Evolutionary conservation across 64 coral and sea anemone genomes (phyloP).

Genomic region (Porites australiensis): DNA sequence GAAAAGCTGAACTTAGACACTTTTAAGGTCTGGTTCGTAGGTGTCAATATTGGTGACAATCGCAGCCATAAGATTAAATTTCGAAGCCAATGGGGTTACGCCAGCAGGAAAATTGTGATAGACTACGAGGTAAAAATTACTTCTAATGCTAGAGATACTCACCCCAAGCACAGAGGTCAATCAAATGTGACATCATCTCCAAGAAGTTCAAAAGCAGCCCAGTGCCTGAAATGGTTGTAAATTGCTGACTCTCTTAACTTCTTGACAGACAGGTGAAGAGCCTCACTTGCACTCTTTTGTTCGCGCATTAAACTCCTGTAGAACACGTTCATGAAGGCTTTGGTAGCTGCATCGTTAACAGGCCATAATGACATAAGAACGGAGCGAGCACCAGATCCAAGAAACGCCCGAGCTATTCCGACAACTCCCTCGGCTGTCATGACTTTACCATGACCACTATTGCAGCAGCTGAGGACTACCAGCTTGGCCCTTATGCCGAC

Average conservation of each 20-base stretch:
- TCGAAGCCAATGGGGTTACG: neutral
- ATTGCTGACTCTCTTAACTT: slow-evolving; percentile 11
- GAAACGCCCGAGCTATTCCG: slow-evolving; percentile 42
- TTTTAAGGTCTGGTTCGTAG: too few relatives aligned
- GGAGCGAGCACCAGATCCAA: slow-evolving; percentile 44
- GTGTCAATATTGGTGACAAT: neutral
- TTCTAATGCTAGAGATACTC: neutral
- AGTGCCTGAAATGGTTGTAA: slow-evolving; percentile 38
- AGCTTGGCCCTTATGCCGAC: slow-evolving; percentile 33
- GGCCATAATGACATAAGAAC: slow-evolving; percentile 52
- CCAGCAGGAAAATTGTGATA: neutral
- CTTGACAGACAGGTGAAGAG: slow-evolving; percentile 28
- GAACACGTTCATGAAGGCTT: slow-evolving; percentile 57
- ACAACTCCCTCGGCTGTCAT: slow-evolving; percentile 53
- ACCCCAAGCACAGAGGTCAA: neutral
- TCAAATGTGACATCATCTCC: slow-evolving; percentile 53
- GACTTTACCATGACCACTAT: slow-evolving; percentile 59
- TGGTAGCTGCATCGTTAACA: slow-evolving; percentile 42
- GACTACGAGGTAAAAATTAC: neutral
- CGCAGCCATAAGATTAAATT: too few relatives aligned
- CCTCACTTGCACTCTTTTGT: slow-evolving; percentile 40
- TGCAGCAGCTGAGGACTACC: slow-evolving; percentile 55
- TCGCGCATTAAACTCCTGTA: slow-evolving; percentile 54
- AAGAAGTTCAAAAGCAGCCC: slow-evolving; percentile 49
- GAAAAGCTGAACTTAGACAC: neutral